Base-by-base conservation (phyloP, 2,113 vertebrate genomes). In the Etheostoma cragini region DNA sequence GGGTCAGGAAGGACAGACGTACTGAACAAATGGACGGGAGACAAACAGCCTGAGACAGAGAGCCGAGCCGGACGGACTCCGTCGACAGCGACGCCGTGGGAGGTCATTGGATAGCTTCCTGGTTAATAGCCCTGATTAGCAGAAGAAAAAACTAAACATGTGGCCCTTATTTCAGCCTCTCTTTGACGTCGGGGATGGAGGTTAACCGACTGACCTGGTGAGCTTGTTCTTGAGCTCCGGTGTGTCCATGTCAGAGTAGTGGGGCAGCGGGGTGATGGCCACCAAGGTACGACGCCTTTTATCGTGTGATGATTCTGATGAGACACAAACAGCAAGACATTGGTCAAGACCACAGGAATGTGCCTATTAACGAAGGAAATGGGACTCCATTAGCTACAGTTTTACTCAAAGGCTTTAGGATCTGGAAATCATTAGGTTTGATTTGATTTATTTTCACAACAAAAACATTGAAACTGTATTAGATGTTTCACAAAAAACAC, bases 221-320 rank as follows among this genome's bases (percentile, higher is more conserved):
- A 99, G 91, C 78, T 96, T 96, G 87, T 95, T 96, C 94, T 97
- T 99, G 63, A 99, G 96, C 26, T 96, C 93, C 0, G 98, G 98
- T 0, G 97, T 99, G 92, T 98, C 97, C 98, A 99, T 97, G 77
- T 96, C 94, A 2, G 98, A 99, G 86, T 96, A 99, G 72, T 92
- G 79, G 22, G 98, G 97, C 95, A 97, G 94, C 0, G 98, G 98
- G 3, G 97, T 98, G 86, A 97, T 84, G 38, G 98, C 96, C 65
- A 95, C 95, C 91, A 92, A 60, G 0, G 94, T 88, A 49, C 70
- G 57, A 3, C 57, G 74, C 35, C 78, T 77, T 17, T 85, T 96
- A 76, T 81, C 93, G 56, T 17, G 85, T 19, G 80, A 68, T n/a
- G 76, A 75, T 60, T 92, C 97, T 97, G 89, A 53, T 70, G 71